Evolutionary conservation across 2,113 vertebrate species (phyloP).

Genomic region (Spheniscus mendiculus): DNA sequence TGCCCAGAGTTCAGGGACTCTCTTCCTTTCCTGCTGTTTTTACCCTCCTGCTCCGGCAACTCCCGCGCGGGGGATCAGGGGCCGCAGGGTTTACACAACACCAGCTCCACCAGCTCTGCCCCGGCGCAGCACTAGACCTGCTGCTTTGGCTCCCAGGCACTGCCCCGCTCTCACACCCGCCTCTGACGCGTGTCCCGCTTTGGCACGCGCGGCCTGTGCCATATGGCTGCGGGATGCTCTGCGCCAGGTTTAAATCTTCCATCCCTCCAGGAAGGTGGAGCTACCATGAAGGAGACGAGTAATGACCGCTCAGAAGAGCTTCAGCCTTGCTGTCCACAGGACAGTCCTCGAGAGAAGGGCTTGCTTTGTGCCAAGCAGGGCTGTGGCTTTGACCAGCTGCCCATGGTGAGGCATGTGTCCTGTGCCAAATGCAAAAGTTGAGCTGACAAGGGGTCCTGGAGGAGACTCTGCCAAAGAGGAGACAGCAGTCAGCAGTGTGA

Average conservation of each 20-base stretch:
- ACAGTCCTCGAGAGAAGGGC: neutral
- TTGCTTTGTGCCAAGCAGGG: neutral
- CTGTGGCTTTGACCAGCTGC: neutral
- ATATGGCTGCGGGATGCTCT: neutral
- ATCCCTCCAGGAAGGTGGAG: neutral
- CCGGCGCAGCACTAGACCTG: fast-evolving
- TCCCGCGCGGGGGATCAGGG: fast-evolving
- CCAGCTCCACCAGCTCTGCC: neutral
- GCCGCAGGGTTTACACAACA: neutral
- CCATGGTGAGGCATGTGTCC: neutral
- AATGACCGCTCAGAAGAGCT: neutral
- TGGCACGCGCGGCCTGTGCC: fast-evolving
- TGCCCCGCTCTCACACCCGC: neutral
- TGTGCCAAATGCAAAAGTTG: neutral
- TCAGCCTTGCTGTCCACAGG: neutral
- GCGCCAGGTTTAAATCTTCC: neutral
- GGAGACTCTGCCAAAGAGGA: neutral
- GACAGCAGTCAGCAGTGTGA: neutral
- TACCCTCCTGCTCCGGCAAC: neutral
- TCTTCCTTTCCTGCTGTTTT: neutral
- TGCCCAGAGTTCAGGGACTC: neutral
- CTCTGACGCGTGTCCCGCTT: neutral
- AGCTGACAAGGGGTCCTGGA: slow-evolving; percentile 1
- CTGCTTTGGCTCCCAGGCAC: neutral
- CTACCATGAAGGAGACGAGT: fast-evolving